A percentile compares a stretch with the other conserved stretches of the same genome.
Conservation (phyloP, 1,140 invertebrate genomes). For the Harlomillsia oculata region DNA sequence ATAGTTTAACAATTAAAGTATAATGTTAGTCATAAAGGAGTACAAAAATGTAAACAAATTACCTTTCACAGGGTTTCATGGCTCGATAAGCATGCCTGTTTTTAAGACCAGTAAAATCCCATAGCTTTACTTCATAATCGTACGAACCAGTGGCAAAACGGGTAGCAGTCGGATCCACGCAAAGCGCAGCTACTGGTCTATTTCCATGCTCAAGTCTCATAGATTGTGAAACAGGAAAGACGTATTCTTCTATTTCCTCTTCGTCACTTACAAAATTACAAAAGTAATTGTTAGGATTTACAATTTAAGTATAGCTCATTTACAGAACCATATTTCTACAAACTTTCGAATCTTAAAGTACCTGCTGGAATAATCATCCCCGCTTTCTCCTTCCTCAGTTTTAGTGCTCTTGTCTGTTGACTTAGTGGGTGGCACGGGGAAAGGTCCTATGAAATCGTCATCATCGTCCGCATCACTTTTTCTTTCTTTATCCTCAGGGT, state of each 20-base stretch:
- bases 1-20: slow-evolving; percentile 2
- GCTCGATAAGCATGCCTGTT: slow-evolving; percentile 58
- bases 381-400: slow-evolving; percentile 38
- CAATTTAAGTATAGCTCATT: not conserved
- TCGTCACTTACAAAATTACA: too few species aligned
- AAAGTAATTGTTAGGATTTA: not conserved
- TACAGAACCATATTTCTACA: not conserved
- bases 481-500: not conserved
- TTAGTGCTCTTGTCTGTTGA: slow-evolving; percentile 33
- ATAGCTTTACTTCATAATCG: slow-evolving; percentile 92
- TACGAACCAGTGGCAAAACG: slow-evolving; percentile 83
- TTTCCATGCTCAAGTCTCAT: slow-evolving; percentile 72
- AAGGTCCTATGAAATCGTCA: not conserved
- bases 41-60: too few species aligned
- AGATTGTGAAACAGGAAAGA: slow-evolving; percentile 66
- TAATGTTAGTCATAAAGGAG: not conserved
- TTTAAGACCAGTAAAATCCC: slow-evolving; percentile 98
- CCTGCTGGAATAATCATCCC: slow-evolving; percentile 28
- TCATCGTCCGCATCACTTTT: slow-evolving; percentile 10
- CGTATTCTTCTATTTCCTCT: slow-evolving; percentile 42
- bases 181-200: slow-evolving; percentile 76
- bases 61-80: slow-evolving; percentile 83
- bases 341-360: not conserved
- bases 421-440: not conserved
- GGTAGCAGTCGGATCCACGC: slow-evolving; percentile 84